These are phyloP conservation scores for Huso huso DNA, from an alignment of 2,797 vertebrate species.

Conservation along the genomic window DNA sequence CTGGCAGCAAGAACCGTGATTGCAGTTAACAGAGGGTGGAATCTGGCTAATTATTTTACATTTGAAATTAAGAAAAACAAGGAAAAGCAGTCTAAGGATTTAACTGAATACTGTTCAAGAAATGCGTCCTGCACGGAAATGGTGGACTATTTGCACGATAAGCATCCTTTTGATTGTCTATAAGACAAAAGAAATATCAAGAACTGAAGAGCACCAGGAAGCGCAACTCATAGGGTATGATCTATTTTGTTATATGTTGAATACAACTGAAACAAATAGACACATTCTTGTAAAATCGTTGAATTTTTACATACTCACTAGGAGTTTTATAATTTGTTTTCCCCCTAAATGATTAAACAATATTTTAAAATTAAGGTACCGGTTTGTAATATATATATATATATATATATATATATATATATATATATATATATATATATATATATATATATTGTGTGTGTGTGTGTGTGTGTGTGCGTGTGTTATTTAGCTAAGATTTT, in stretches of 20 bases:
- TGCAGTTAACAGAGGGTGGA: conserved; percentile 8
- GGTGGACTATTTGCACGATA: conserved; percentile 77
- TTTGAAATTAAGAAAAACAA: conserved; percentile 5
- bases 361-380: too few relatives aligned
- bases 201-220: conserved; percentile 68
- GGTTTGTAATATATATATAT: too few relatives aligned
- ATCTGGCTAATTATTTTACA: conserved; percentile 15
- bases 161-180: conserved; percentile 78
- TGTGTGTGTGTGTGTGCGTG: too few relatives aligned
- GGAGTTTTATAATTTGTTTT: too few relatives aligned
- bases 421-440: too few relatives aligned
- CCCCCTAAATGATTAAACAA: too few relatives aligned
- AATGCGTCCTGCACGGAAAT: conserved; percentile 73
- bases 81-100: conserved; percentile 6
- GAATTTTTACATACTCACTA: too few relatives aligned
- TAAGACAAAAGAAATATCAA: conserved; percentile 74
- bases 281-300: not conserved
- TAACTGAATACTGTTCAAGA: conserved; percentile 29
- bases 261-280: not conserved
- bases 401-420: too few relatives aligned
- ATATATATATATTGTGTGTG: too few relatives aligned
- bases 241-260: not conserved
- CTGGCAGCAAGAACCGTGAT: conserved; percentile 14
- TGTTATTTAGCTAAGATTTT: too few relatives aligned
- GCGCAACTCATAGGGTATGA: conserved; percentile 61